phyloP scores from a whole-genome alignment of 2,888 invertebrate species.

The Anticlea derivata region DNA sequence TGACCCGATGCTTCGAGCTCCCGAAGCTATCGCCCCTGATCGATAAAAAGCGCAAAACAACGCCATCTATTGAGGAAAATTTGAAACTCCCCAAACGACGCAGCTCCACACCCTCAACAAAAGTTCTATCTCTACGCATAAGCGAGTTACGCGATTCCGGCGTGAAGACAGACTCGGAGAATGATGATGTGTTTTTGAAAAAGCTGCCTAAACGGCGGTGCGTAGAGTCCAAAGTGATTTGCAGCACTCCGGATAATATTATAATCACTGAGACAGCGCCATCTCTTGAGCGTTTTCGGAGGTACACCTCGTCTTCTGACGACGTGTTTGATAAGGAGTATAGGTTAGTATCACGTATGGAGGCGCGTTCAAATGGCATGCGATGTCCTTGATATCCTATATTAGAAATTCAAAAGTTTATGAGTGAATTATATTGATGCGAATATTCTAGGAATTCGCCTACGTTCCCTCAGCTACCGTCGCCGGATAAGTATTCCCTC shows the following conservation, averaged over 20 bases:
- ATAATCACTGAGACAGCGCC: slow-evolving; percentile 74
- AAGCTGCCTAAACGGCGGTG: slow-evolving; percentile 31
- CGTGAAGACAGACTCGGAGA: slow-evolving; percentile 67
- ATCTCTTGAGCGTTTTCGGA: slow-evolving; percentile 61
- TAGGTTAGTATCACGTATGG: no score
- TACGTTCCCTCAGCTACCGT: slow-evolving; percentile 36
- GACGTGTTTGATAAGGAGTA: slow-evolving; percentile 40
- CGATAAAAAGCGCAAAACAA: slow-evolving; percentile 40
- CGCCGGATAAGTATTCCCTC: slow-evolving; percentile 65
- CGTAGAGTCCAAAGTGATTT: slow-evolving; percentile 52
- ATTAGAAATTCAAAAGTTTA: not conserved
- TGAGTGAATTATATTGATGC: no score
- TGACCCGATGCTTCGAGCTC: slow-evolving; percentile 61
- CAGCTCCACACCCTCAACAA: slow-evolving; percentile 62
- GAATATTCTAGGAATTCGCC: slow-evolving; percentile 52
- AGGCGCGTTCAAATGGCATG: no score
- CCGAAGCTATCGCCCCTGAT: slow-evolving; percentile 46
- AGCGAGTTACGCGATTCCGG: slow-evolving; percentile 59
- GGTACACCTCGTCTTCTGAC: slow-evolving; percentile 61
- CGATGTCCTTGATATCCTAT: no score
- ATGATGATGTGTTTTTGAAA: slow-evolving; percentile 53
- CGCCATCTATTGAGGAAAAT: slow-evolving; percentile 55
- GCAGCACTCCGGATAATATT: slow-evolving; percentile 64
- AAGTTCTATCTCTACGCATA: slow-evolving; percentile 45
- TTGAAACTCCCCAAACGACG: slow-evolving; percentile 59